Percentiles rank a stretch among this genome's conserved stretches.
Evolutionary conservation across 2,797 vertebrate species (phyloP).

Genomic region (Tokudaia tokunoshimensis): DNA sequence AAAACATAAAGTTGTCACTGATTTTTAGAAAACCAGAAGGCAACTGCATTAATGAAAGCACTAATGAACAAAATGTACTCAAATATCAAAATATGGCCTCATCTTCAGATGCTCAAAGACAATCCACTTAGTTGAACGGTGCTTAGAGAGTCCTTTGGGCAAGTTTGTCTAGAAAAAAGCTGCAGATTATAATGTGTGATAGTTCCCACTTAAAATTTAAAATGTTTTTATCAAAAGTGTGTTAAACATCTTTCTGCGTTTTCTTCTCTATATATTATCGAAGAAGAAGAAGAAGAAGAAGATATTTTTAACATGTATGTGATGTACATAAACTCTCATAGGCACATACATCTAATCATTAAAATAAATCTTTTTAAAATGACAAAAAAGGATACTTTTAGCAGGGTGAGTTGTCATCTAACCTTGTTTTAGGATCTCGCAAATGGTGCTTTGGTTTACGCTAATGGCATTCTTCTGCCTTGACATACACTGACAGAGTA

Average conservation of each 20-base stretch:
- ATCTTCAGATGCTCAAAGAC: conserved; percentile 38
- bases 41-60: conserved; percentile 34
- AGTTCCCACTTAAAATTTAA: conserved; percentile 29
- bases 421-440: conserved; percentile 42
- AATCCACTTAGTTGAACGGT: not conserved
- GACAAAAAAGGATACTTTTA: conserved; percentile 45
- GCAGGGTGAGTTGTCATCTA: not conserved
- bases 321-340: not conserved
- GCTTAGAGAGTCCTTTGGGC: conserved; percentile 12
- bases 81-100: not conserved
- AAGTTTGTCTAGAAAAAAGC: not conserved
- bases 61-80: not conserved
- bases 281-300: no score
- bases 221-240: not conserved
- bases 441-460: conserved; percentile 31
- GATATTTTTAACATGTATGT: not conserved
- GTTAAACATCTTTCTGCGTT: conserved; percentile 28
- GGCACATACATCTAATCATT: not conserved
- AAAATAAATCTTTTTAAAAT: not conserved
- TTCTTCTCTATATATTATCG: not conserved
- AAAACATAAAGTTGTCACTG: conserved; percentile 7
- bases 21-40: conserved; percentile 37
- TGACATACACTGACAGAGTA: not conserved
- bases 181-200: not conserved
- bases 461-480: conserved; percentile 20